Base-by-base conservation (phyloP, 2,888 invertebrate genomes). In the Altica lythri region DNA sequence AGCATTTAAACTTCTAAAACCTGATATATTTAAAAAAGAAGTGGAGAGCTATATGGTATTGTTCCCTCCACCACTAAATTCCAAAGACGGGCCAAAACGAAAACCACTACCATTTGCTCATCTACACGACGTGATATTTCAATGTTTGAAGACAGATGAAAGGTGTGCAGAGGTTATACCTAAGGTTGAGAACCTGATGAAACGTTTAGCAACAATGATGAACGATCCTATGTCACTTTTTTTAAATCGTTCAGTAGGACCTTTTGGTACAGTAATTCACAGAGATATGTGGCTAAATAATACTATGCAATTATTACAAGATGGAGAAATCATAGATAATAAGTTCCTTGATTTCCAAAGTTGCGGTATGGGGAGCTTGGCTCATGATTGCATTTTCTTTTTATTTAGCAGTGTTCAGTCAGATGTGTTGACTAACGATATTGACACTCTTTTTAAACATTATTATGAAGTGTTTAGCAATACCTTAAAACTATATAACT, bases 241-340 rank as follows among this genome's bases (percentile, higher is more conserved):
- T 4, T 9, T 6, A 10, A 9, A 2, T 5, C 18, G 9, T 3
- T 16, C 13, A 13, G 30, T 32, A 27, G 79, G 79, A 35, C 77
- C 78, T 0, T 84, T 79, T 72, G 77, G 77, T 0, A 78, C 81
- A 0, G 72, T 83, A 9, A 3, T 29, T 10, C 43, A 43, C 12
- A 14, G 17, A 2, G 83, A 84, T 67, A 72, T 80, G 44, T 83
- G 83, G 83, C 77, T 80, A 8, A 83, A 83, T 63, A 84, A 84
- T 59, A 72, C 81, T 3, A 76, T 84, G 76, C 69, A 82, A 14
- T 75, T 75, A 18, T 42, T 53, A 35, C 57, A 50, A 10, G 49
- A 63, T 19, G 60, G 56, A 10, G 59, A 51, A 47, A 51, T 60
- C 1, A 19, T 46, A 1, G 34, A 52, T 10, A 61, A 63, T 13